Evolutionary conservation across 2,113 vertebrate genomes (phyloP), one percentile per base, ranked within the genome.

Genomic region (Protomyctophum bolini): DNA sequence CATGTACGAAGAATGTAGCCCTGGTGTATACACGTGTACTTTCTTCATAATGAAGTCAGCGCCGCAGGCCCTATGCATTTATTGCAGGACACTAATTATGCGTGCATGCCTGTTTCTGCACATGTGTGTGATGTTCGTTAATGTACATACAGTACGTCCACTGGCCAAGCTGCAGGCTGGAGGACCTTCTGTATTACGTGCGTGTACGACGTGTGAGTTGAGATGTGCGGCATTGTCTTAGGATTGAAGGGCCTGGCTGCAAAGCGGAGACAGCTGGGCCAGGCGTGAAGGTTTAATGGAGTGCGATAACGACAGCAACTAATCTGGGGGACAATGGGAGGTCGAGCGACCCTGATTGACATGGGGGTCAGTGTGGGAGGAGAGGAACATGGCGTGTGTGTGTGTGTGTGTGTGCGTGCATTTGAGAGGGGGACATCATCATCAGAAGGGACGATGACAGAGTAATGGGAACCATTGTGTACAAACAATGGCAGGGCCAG

Each of bases 261-360:
- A 63, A 41, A 41, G 63, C 47, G 3, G 33, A 71, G 70, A 75
- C 87, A 89, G 86, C 84, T 90, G 88, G 75, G 76, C 55, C 62
- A 74, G 74, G 66, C 54, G 77, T 81, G 66, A 70, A 60, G 8
- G 73, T 83, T 89, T 84, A 85, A 89, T 87, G 81, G 87, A 71
- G 85, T 80, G 84, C 76, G 72, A 78, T 82, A 77, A 83, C 81
- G 72, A 76, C 63, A 47, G 58, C 60, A 78, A 78, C 80, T 81
- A 79, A 87, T 75, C 83, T 80, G 68, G 72, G 50, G 74, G 54
- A 65, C 75, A 68, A 81, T 4, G 12, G 65, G 70, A 85, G 86
- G 87, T 81, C 72, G 28, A 7, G n/a, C 55, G 14, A 21, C 55
- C 55, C 55, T 15, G 81, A 81, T 46, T 79, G 78, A 79, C 73